Conservation (phyloP, 2,113 vertebrate species). For the Origma solitaria region DNA sequence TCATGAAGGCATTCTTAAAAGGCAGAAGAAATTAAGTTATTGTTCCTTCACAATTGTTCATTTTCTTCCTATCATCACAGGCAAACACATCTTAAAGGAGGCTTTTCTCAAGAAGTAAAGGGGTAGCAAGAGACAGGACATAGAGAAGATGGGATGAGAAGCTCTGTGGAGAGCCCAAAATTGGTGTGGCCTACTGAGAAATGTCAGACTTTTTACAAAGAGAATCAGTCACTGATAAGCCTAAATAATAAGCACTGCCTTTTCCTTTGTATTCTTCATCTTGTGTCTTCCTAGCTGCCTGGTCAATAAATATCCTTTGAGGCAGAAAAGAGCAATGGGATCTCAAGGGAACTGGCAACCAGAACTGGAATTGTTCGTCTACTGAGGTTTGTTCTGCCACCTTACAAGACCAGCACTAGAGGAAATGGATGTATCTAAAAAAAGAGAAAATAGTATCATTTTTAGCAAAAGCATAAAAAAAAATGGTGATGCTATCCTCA, state of each 20-base stretch:
- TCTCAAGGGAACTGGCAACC: background rate
- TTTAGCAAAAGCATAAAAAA: background rate
- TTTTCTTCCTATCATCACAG: background rate
- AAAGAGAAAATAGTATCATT: background rate
- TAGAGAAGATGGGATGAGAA: background rate
- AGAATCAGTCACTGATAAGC: background rate
- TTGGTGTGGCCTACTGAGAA: background rate
- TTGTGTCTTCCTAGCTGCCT: background rate
- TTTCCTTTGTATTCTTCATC: background rate
- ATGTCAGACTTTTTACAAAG: background rate
- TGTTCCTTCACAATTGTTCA: background rate
- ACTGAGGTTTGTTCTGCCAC: background rate
- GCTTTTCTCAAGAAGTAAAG: background rate
- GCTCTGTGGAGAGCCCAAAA: background rate
- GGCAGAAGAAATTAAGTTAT: background rate
- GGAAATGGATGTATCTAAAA: background rate
- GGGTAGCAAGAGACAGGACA: background rate
- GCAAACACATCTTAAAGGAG: background rate
- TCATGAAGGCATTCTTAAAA: background rate
- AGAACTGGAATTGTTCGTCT: background rate
- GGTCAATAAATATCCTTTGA: background rate
- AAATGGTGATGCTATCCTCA: background rate
- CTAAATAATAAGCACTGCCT: background rate
- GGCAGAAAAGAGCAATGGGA: background rate
- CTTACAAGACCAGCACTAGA: background rate